phyloP scores from a whole-genome alignment of 1,140 invertebrate genomes.

The Philotrypesis tridentata region DNA sequence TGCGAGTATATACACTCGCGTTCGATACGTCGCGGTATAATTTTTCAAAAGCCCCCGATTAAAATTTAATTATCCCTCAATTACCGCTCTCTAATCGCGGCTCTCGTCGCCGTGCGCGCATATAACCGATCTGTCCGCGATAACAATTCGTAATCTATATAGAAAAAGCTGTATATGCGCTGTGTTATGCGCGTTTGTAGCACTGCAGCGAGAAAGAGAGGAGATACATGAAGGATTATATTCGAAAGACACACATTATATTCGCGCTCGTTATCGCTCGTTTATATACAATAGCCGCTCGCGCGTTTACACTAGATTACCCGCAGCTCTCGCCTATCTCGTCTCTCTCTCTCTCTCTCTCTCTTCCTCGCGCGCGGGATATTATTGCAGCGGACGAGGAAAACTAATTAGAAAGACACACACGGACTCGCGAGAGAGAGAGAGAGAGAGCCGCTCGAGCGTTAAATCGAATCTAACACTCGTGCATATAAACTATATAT shows the following conservation, averaged over 20 bases:
- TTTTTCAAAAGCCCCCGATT: constrained; percentile 34
- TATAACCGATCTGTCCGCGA: neutral
- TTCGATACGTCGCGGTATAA: neutral
- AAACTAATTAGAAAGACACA: constrained; percentile 7
- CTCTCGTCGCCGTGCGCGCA: no score
- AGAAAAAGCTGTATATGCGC: no score
- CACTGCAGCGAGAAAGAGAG: no score
- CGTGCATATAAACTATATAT: no score
- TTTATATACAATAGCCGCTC: neutral
- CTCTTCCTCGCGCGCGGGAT: no score
- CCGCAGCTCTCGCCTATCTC: neutral
- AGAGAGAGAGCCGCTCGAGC: no score
- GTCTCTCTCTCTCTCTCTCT: no score
- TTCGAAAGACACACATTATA: neutral
- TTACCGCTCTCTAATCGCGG: neutral
- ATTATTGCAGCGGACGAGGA: neutral
- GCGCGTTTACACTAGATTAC: neutral
- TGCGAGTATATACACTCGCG: no score
- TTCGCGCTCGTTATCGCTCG: neutral
- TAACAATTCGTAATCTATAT: neutral
- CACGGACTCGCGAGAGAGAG: neutral
- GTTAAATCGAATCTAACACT: no score
- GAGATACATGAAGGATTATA: neutral
- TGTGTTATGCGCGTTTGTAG: no score
- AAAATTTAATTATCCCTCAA: constrained; percentile 3